These are phyloP conservation scores for Huso huso DNA, from an alignment of 2,797 vertebrate species.

Conservation along the genomic window DNA sequence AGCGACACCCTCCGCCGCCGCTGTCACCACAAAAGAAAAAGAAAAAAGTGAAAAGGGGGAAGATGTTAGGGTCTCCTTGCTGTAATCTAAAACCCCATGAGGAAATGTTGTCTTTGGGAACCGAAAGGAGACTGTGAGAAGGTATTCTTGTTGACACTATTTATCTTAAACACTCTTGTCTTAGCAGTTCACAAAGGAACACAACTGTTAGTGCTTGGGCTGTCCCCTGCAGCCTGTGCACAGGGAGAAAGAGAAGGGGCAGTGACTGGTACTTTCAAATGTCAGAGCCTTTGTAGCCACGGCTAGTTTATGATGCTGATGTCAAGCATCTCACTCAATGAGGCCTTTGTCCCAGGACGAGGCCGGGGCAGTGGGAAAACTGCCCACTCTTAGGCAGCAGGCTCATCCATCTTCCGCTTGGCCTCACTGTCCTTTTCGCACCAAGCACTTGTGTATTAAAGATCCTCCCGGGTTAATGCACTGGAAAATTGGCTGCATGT, in stretches of 20 bases:
- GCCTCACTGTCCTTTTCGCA: slow-evolving; percentile 65
- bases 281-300: slow-evolving; percentile 90
- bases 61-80: slow-evolving; percentile 30
- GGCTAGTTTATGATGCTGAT: slow-evolving; percentile 99
- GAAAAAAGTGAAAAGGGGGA: slow-evolving; percentile 23
- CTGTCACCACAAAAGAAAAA: background rate
- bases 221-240: slow-evolving; percentile 69
- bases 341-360: slow-evolving; percentile 91
- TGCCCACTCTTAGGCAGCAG: slow-evolving; percentile 85
- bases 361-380: slow-evolving; percentile 97
- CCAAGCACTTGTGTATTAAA: slow-evolving; percentile 79
- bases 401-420: slow-evolving; percentile 89
- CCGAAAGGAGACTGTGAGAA: slow-evolving; percentile 54
- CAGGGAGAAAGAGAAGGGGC: slow-evolving; percentile 68
- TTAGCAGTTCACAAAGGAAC: slow-evolving; percentile 47
- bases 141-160: slow-evolving; percentile 67
- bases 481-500: slow-evolving; percentile 99
- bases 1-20: slow-evolving; percentile 10
- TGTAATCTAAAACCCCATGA: slow-evolving; percentile 37
- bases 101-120: slow-evolving; percentile 64
- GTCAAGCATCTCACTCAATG: slow-evolving; percentile 98
- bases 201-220: slow-evolving; percentile 67
- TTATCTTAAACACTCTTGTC: slow-evolving; percentile 74
- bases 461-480: slow-evolving; percentile 95
- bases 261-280: slow-evolving; percentile 90